Base-by-base conservation (phyloP, 2,113 vertebrate genomes). In the Scartelaos histophorus region DNA sequence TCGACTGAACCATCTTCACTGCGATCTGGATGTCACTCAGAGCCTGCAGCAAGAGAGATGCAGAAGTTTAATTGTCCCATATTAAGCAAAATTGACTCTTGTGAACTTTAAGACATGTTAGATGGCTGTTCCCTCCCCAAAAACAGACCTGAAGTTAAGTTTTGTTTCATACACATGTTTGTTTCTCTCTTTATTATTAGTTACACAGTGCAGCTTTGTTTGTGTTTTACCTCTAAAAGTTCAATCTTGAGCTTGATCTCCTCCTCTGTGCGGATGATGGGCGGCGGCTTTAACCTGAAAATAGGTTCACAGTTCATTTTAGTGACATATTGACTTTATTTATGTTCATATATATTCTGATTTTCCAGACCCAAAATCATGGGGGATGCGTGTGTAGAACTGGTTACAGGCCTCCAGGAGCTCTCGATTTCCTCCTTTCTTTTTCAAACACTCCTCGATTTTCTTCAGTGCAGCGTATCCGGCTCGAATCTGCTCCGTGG, bases 341-440 rank as follows among this genome's bases (percentile, higher is more conserved):
- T 15, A 58, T 66, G 51, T 51, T 22, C 1, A 7, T 38, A 12
- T n/a, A 17, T 53, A 19, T 13, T 10, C 3, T 25, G 21, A 53
- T 12, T 1, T 5, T 15, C 0, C 66, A 74, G 72, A 97, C 96
- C 96, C 96, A 69, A 97, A 97, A 88, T 97, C 94, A 46, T 97
- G 96, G 0, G 96, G 96, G 74, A 97, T 96, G 24, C 95, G 94
- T 12, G 96, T 97, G 82, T 97, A 97, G 83, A 97, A 97, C 73
- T 96, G 94, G 83, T 96, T 97, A 87, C 96, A 97, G 1, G 96
- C 96, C 35, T 96, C 94, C 54, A 95, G 2, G 45, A 97, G 91
- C 13, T 92, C 87, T 2, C 61, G 84, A 49, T 49, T 90, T 6
- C 78, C 83, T 21, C 86, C 84, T 67, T 94, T 95, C 46, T 74